Percentiles rank a stretch among this genome's conserved stretches.
These are phyloP conservation scores for Colostygia pectinataria DNA, from an alignment of 2,888 invertebrate species.

Conservation along the genomic window DNA sequence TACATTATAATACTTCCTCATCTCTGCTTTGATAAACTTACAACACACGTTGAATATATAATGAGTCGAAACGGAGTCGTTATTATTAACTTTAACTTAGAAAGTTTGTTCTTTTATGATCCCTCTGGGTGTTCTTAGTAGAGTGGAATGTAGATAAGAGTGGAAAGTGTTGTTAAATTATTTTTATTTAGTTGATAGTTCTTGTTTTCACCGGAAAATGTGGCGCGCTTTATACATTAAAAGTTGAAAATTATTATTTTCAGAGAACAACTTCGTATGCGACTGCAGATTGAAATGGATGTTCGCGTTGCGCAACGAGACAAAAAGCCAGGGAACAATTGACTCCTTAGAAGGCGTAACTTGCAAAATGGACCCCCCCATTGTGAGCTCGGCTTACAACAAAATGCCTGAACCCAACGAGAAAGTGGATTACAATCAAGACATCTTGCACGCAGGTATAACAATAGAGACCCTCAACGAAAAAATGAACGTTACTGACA, in stretches of 20 bases:
- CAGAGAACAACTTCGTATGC: constrained; percentile 93
- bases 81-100: constrained; percentile 67
- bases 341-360: constrained; percentile 87
- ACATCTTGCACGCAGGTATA: constrained; percentile 62
- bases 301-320: constrained; percentile 88
- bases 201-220: constrained; percentile 21
- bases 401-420: constrained; percentile 65
- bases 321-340: constrained; percentile 87
- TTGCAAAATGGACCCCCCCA: constrained; percentile 85
- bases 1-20: constrained; percentile 61
- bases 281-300: constrained; percentile 93
- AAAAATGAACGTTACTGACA: constrained; percentile 62
- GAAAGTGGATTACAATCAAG: constrained; percentile 64
- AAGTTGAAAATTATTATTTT: constrained; percentile 41
- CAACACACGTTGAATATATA: constrained; percentile 72
- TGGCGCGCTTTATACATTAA: neutral
- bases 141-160: constrained; percentile 44
- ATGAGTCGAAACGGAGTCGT: constrained; percentile 62
- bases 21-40: constrained; percentile 62
- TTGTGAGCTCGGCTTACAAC: constrained; percentile 75
- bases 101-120: constrained; percentile 70
- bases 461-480: constrained; percentile 65
- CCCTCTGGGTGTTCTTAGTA: constrained; percentile 61
- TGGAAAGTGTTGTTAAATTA: constrained; percentile 49
- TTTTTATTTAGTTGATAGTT: constrained; percentile 42